These are phyloP conservation scores for Poeciliopsis turrubarensis DNA, from an alignment of 2,113 vertebrate species.

Conservation along the genomic window DNA sequence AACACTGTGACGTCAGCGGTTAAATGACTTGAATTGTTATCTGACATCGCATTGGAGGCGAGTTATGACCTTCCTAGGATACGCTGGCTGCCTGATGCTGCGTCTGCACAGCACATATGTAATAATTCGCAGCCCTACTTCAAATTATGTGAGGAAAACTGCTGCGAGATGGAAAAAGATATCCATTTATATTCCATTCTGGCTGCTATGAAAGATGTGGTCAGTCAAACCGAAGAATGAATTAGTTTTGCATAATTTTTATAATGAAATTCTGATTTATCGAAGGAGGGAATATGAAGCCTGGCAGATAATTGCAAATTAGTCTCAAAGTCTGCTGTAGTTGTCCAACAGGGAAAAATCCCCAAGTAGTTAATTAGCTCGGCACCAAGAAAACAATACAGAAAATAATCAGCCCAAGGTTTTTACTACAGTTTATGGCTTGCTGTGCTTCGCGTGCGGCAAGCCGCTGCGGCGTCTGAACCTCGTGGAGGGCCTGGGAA, in stretches of 20 bases:
- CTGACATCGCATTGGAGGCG: too few species aligned
- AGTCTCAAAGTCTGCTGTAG: slow-evolving; percentile 10
- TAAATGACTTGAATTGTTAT: not conserved
- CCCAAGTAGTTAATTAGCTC: slow-evolving; percentile 9
- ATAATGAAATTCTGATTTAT: slow-evolving; percentile 58
- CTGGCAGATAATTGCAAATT: slow-evolving; percentile 53
- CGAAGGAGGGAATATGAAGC: slow-evolving; percentile 26
- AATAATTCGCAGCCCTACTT: too few species aligned
- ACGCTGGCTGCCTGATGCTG: too few species aligned
- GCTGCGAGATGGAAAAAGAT: too few species aligned
- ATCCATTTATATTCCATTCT: not conserved
- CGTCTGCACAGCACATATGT: too few species aligned
- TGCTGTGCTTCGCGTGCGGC: too few species aligned
- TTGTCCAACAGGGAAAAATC: slow-evolving; percentile 33
- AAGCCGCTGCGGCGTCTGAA: too few species aligned
- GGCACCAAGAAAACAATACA: not conserved
- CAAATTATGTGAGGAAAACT: too few species aligned
- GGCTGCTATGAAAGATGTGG: not conserved
- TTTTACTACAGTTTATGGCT: too few species aligned
- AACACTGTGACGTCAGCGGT: not conserved
- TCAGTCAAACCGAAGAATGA: slow-evolving; percentile 39
- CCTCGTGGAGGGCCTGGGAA: too few species aligned
- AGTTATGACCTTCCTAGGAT: too few species aligned
- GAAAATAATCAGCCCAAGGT: not conserved
- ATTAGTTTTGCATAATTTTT: slow-evolving; percentile 48